Conservation (phyloP, 2,113 vertebrate genomes). For the Tretioscincus oriximinensis region DNA sequence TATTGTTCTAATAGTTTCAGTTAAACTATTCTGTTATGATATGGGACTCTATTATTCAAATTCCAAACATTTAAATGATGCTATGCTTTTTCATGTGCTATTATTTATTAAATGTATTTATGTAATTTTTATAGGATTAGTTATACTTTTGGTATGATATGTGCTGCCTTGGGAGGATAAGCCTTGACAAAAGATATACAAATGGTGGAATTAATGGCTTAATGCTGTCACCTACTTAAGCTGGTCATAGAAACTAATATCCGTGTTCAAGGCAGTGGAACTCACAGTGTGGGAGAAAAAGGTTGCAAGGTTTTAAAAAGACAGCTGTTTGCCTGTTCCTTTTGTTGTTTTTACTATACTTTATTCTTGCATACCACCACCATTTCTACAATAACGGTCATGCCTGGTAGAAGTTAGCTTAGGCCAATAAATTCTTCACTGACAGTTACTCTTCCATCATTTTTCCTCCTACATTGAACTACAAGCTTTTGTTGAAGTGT, state of each 20-base stretch:
- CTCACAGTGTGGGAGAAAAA: neutral
- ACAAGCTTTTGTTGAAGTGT: neutral
- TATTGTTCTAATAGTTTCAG: too few species aligned
- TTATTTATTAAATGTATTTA: too few species aligned
- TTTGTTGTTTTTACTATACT: neutral
- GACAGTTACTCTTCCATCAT: neutral
- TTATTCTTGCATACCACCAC: neutral
- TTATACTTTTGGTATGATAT: too few species aligned
- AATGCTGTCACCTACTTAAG: neutral
- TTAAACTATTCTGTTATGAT: too few species aligned
- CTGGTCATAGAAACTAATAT: neutral
- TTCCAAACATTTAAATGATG: too few species aligned
- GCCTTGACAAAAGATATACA: too few species aligned
- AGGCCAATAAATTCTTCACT: neutral
- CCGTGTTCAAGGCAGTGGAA: neutral
- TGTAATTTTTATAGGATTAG: too few species aligned
- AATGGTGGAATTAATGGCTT: too few species aligned
- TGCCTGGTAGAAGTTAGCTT: neutral
- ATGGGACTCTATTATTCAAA: too few species aligned
- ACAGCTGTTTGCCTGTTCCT: neutral
- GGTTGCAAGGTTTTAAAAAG: neutral
- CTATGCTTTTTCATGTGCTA: too few species aligned
- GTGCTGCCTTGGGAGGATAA: too few species aligned
- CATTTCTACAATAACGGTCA: neutral
- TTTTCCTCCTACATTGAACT: neutral